Evolutionary conservation across 2,888 invertebrate species (phyloP), one percentile per base, ranked within the genome.

Genomic region (Cryptosula pallasiana): DNA sequence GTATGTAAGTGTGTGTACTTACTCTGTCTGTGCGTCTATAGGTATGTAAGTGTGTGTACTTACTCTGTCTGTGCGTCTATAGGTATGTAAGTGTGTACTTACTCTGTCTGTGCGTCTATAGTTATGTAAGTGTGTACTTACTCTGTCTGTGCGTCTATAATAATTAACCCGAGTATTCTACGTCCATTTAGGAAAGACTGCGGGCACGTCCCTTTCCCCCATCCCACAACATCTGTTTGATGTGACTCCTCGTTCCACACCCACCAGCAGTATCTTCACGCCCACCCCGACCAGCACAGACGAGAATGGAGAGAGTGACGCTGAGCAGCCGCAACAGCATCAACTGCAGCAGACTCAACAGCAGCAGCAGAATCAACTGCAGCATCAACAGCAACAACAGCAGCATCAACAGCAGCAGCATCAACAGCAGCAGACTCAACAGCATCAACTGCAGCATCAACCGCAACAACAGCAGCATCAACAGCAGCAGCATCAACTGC

Each of bases 211-310:
- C 3, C 32, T 32, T 16, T 29, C 63, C 2, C 63, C 63, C 63
- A 63, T 63, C 9, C 63, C 63, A 34, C 63, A 63, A 32, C 63
- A 63, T 32, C n/a, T 63, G 63, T 32, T 63, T 27, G 63, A 63
- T 27, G 63, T 63, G 63, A 63, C 63, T 63, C 63, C 63, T 13
- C 63, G 63, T 32, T 63, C 63, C 27, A 29, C 63, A 2, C 63
- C 63, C 63, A 63, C 63, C 9, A 63, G 63, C 27, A 27, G 27
- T 32, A 63, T 63, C 2, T 63, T 63, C 34, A 63, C 63, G 25
- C 63, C 63, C 3, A 32, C 63, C 2, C 63, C 63, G 2, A 23
- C 23, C 5, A 63, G 45, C 34, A 29, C 25, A 63, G 25, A 63
- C 34, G 13, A 27, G 27, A 13, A 63, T 27, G 13, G 63, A 63